Evolutionary conservation across 2,888 invertebrate genomes (phyloP).

Genomic region (Phalangium opilio): DNA sequence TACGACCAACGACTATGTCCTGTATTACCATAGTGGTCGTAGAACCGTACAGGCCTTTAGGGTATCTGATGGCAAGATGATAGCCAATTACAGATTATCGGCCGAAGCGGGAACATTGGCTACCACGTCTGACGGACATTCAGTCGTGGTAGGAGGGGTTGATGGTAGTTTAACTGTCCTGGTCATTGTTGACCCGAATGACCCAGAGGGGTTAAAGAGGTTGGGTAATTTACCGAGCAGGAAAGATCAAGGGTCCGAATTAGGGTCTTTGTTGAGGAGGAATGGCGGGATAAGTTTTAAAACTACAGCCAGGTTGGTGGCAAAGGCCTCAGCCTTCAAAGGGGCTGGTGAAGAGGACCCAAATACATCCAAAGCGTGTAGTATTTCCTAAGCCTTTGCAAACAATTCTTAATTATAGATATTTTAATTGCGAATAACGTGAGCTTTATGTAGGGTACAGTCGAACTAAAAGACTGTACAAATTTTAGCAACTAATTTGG

Average conservation of each 20-base stretch:
- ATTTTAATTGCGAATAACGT: no score
- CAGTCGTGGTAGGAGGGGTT: slow-evolving; percentile 62
- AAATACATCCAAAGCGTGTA: slow-evolving; percentile 8
- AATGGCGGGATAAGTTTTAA: slow-evolving; percentile 14
- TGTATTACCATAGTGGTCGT: slow-evolving; percentile 91
- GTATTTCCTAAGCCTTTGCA: slow-evolving; percentile 2
- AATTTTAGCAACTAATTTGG: no score
- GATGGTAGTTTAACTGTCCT: slow-evolving; percentile 88
- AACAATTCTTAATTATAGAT: no score
- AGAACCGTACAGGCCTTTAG: slow-evolving; percentile 87
- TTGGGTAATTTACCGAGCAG: slow-evolving; percentile 51
- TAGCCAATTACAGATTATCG: slow-evolving; percentile 77
- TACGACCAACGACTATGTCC: slow-evolving; percentile 80
- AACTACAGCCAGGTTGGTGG: slow-evolving; percentile 16
- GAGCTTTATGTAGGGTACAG: no score
- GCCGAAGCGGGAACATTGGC: slow-evolving; percentile 76
- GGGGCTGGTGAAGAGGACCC: slow-evolving; percentile 11
- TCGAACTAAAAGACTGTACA: no score
- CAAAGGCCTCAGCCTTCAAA: slow-evolving; percentile 13
- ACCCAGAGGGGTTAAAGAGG: slow-evolving; percentile 47
- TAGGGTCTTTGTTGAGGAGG: slow-evolving; percentile 1
- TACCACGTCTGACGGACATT: slow-evolving; percentile 57
- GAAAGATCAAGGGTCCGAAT: slow-evolving; percentile 33
- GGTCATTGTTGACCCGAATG: slow-evolving; percentile 55
- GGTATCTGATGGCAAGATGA: slow-evolving; percentile 69